Conservation (phyloP, 2,797 vertebrate genomes). For the Clarias platycephalus region DNA sequence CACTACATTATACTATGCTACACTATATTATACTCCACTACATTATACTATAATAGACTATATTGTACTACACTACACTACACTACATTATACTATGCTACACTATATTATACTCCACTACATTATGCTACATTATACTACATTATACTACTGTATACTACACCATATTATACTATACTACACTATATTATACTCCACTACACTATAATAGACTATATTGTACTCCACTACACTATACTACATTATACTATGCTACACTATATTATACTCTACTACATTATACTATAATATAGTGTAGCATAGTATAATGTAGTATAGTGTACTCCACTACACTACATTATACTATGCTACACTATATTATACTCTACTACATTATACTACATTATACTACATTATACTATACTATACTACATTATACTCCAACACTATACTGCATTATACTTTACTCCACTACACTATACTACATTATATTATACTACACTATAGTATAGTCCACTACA, state of each 20-base stretch:
- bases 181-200: too few species aligned
- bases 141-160: background rate
- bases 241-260: background rate
- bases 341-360: too few species aligned
- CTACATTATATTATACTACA: too few species aligned
- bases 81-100: background rate
- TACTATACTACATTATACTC: too few species aligned
- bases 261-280: background rate
- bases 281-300: background rate
- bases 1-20: background rate
- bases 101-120: background rate
- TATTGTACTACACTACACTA: background rate
- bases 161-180: background rate
- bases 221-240: background rate
- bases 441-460: too few species aligned
- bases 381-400: background rate
- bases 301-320: too few species aligned
- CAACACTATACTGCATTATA: too few species aligned
- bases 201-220: too few species aligned
- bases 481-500: too few species aligned
- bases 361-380: background rate
- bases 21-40: background rate
- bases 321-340: background rate
- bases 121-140: background rate
- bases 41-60: background rate